Evolutionary conservation across 2,797 vertebrate genomes (phyloP).

Genomic region (Vireo griseus): DNA sequence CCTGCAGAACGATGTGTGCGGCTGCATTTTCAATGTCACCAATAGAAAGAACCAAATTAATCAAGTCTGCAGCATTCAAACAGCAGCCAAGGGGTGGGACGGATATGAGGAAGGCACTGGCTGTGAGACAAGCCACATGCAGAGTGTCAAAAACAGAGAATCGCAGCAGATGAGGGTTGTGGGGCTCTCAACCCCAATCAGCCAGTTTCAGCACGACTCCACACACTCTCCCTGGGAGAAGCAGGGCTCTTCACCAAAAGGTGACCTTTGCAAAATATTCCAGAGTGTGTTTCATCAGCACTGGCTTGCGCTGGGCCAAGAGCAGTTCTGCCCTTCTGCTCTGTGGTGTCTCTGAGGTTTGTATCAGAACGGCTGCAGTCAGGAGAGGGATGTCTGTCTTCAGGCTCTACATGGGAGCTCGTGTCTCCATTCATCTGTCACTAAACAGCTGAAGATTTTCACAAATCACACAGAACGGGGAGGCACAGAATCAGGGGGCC

Average conservation of each 20-base stretch:
- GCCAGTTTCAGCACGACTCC: not conserved
- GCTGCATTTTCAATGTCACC: not conserved
- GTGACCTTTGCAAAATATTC: not conserved
- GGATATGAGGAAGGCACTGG: not conserved
- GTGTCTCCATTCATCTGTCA: not conserved
- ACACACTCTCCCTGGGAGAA: not conserved
- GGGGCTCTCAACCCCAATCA: not conserved
- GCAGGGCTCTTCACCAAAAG: not conserved
- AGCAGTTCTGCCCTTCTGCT: not conserved
- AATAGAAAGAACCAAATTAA: not conserved
- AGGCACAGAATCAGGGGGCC: not conserved
- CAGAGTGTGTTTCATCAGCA: not conserved
- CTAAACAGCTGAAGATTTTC: not conserved
- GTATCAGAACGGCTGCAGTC: not conserved
- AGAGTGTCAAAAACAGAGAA: not conserved
- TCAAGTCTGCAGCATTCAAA: not conserved
- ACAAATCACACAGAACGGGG: not conserved
- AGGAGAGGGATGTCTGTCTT: not conserved
- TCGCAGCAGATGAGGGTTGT: not conserved
- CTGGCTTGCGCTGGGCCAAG: not conserved
- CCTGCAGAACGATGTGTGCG: not conserved
- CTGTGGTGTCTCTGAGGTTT: not conserved
- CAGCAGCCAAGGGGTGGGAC: not conserved
- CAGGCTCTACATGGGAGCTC: not conserved
- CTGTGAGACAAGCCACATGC: not conserved